A percentile compares a stretch with the other conserved stretches of the same genome.
These are phyloP conservation scores for Anolis carolinensis DNA, from an alignment of 2,113 vertebrate species.

Conservation along the genomic window DNA sequence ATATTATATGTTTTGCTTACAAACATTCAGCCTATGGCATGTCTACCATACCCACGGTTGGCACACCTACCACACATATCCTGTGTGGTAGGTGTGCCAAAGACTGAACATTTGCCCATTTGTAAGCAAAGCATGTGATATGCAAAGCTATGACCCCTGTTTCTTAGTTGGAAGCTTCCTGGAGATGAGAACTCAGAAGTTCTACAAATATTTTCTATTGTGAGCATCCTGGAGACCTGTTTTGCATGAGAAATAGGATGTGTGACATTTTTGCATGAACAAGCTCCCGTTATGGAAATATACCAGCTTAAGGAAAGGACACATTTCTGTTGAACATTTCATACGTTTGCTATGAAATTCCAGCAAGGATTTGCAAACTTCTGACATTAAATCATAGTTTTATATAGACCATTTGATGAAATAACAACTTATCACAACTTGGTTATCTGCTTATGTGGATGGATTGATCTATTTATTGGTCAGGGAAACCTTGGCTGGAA, in stretches of 20 bases:
- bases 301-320: slow-evolving; percentile 31
- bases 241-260: slow-evolving; percentile 39
- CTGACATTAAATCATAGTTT: background rate
- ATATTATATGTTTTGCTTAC: no score
- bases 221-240: slow-evolving; percentile 46
- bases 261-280: background rate
- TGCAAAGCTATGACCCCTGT: background rate
- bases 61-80: no score
- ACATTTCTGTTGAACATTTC: background rate
- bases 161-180: slow-evolving; percentile 15
- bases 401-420: no score
- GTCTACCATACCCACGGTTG: no score
- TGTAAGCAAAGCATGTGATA: background rate
- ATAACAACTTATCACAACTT: background rate
- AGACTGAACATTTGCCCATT: background rate
- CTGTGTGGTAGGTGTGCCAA: background rate
- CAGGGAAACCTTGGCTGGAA: no score
- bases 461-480: background rate
- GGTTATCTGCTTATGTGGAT: background rate
- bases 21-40: no score
- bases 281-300: slow-evolving; percentile 59
- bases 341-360: background rate
- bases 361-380: background rate
- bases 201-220: slow-evolving; percentile 57
- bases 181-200: slow-evolving; percentile 24